Evolutionary conservation across 1,140 invertebrate species (phyloP).

Genomic region (Halictus rubicundus): DNA sequence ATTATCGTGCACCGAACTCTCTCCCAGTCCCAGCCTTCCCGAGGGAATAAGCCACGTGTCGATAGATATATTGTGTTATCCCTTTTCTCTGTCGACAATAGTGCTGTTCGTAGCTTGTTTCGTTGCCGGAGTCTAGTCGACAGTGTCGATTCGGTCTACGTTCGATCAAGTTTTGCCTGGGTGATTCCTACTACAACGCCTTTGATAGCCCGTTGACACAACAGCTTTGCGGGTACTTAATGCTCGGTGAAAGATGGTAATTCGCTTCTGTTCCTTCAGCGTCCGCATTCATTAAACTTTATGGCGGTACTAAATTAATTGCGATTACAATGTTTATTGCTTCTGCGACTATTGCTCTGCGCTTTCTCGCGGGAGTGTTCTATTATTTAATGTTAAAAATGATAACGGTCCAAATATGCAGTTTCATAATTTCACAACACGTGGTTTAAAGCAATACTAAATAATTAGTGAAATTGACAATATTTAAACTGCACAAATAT

Average conservation of each 20-base stretch:
- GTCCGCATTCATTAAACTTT: background rate
- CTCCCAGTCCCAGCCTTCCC: slow-evolving; percentile 21
- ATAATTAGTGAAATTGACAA: too few species aligned
- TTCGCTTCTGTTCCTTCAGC: slow-evolving; percentile 4
- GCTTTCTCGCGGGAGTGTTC: background rate
- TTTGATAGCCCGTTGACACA: slow-evolving; percentile 27
- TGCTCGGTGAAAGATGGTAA: slow-evolving; percentile 8
- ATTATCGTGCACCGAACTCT: slow-evolving; percentile 65
- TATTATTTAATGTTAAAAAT: background rate
- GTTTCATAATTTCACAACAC: too few species aligned
- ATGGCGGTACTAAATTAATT: background rate
- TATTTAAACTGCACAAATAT: too few species aligned
- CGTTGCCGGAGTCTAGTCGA: slow-evolving; percentile 46
- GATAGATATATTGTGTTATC: slow-evolving; percentile 54
- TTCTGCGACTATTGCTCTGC: background rate
- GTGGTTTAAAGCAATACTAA: too few species aligned
- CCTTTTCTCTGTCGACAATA: slow-evolving; percentile 57
- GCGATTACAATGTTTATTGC: background rate
- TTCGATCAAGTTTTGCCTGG: slow-evolving; percentile 49
- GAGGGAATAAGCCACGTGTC: slow-evolving; percentile 36
- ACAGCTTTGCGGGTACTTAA: slow-evolving; percentile 20
- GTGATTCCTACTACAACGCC: slow-evolving; percentile 4
- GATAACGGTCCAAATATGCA: background rate
- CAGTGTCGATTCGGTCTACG: slow-evolving; percentile 40
- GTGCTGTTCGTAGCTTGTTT: slow-evolving; percentile 45